A percentile compares a stretch with the other conserved stretches of the same genome.
Conservation (phyloP, 2,797 vertebrate genomes). For the Euphonia xanthogaster region DNA sequence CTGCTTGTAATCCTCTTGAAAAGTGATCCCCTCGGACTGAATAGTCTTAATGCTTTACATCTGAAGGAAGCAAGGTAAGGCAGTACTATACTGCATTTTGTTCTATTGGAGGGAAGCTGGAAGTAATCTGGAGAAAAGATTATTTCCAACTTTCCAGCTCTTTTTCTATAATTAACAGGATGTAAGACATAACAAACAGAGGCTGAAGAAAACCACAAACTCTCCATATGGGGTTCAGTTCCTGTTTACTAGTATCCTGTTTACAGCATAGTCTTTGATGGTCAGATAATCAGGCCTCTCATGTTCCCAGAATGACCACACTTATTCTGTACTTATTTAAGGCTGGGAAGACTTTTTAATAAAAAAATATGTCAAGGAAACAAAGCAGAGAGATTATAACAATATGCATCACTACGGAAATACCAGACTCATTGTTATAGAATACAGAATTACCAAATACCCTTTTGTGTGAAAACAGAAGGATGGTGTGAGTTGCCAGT, state of each 20-base stretch:
- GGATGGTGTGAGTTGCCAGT: not conserved
- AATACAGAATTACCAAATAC: not conserved
- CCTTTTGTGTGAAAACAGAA: slow-evolving; percentile 35
- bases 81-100: not conserved
- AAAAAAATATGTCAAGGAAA: slow-evolving; percentile 64
- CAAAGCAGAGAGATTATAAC: slow-evolving; percentile 56
- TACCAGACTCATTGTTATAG: slow-evolving; percentile 19
- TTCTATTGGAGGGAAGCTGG: slow-evolving; percentile 53
- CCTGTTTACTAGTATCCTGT: slow-evolving; percentile 80
- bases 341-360: slow-evolving; percentile 62
- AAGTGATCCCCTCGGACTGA: slow-evolving; percentile 43
- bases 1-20: slow-evolving; percentile 53
- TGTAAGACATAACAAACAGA: slow-evolving; percentile 73
- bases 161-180: slow-evolving; percentile 73
- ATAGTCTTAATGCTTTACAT: slow-evolving; percentile 60
- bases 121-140: slow-evolving; percentile 69
- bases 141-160: slow-evolving; percentile 69
- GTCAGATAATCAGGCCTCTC: slow-evolving; percentile 63
- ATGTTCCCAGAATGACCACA: slow-evolving; percentile 57
- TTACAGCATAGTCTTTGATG: slow-evolving; percentile 76
- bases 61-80: slow-evolving; percentile 63
- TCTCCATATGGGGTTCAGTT: slow-evolving; percentile 72
- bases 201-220: slow-evolving; percentile 73
- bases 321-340: slow-evolving; percentile 63
- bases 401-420: slow-evolving; percentile 38